These are phyloP conservation scores for Trogon melanurus DNA, from an alignment of 2,113 vertebrate genomes.

Conservation along the genomic window DNA sequence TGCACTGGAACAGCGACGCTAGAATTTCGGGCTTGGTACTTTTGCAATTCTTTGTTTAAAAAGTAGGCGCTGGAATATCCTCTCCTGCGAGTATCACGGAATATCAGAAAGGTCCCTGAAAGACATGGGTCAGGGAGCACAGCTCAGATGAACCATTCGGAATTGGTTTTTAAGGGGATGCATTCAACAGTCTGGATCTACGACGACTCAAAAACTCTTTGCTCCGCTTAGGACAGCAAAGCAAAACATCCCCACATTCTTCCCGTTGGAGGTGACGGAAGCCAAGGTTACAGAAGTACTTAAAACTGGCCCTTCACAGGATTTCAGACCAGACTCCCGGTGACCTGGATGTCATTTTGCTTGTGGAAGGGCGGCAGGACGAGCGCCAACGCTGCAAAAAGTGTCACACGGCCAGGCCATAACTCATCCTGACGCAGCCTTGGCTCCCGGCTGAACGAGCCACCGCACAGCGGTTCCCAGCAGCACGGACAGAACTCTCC, in stretches of 20 bases:
- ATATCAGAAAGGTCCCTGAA: not conserved
- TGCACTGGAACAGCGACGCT: not conserved
- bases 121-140: not conserved
- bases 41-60: not conserved
- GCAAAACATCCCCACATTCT: not conserved
- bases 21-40: not conserved
- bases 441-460: not conserved
- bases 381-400: not conserved
- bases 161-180: not conserved
- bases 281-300: not conserved
- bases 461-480: not conserved
- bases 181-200: not conserved
- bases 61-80: not conserved
- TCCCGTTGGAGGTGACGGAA: not conserved
- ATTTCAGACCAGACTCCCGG: not conserved
- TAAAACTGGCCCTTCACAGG: not conserved
- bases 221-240: not conserved
- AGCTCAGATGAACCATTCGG: not conserved
- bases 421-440: not conserved
- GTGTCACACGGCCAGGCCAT: not conserved
- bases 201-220: not conserved
- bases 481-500: slow-evolving; percentile 34
- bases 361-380: not conserved
- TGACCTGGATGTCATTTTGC: not conserved
- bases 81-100: not conserved